A percentile compares a stretch with the other conserved stretches of the same genome.
Conservation (phyloP, 2,888 invertebrate species). For the Mylabris sibirica region DNA sequence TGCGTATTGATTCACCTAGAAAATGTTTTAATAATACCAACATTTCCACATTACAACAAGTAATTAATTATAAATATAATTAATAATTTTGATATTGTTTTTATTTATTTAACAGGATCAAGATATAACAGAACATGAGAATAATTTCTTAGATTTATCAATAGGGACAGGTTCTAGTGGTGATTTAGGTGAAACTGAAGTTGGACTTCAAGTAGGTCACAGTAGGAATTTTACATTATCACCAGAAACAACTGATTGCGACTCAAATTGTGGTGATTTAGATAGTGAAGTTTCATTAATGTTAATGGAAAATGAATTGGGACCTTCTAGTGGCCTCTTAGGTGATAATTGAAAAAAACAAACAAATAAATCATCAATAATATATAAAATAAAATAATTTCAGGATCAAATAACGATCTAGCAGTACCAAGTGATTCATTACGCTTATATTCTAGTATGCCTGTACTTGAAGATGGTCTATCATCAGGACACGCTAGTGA, state of each 20-base stretch:
- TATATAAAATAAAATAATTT: conserved; percentile 26
- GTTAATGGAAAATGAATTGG: conserved; percentile 73
- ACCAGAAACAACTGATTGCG: conserved; percentile 92
- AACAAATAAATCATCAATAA: conserved; percentile 2
- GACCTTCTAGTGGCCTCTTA: conserved; percentile 58
- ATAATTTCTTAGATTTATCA: conserved; percentile 68
- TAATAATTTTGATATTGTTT: neutral
- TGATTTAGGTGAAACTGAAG: conserved; percentile 71
- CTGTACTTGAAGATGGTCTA: conserved; percentile 91
- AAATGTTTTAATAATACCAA: conserved; percentile 67
- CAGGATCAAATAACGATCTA: conserved; percentile 67
- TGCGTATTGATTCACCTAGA: conserved; percentile 67
- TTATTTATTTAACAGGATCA: conserved; percentile 57
- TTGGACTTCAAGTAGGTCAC: conserved; percentile 71
- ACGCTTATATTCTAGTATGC: conserved; percentile 81
- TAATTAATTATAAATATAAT: neutral
- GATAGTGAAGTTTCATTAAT: conserved; percentile 85
- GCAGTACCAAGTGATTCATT: conserved; percentile 71
- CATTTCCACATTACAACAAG: conserved; percentile 61
- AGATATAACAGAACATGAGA: conserved; percentile 65
- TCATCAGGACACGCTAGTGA: conserved; percentile 95
- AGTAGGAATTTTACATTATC: conserved; percentile 88
- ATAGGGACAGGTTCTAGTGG: conserved; percentile 71
- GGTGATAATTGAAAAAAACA: conserved; percentile 42
- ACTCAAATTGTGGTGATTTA: conserved; percentile 85